These are phyloP conservation scores for Etheostoma nigrum DNA, from an alignment of 2,797 vertebrate genomes.

Conservation along the genomic window DNA sequence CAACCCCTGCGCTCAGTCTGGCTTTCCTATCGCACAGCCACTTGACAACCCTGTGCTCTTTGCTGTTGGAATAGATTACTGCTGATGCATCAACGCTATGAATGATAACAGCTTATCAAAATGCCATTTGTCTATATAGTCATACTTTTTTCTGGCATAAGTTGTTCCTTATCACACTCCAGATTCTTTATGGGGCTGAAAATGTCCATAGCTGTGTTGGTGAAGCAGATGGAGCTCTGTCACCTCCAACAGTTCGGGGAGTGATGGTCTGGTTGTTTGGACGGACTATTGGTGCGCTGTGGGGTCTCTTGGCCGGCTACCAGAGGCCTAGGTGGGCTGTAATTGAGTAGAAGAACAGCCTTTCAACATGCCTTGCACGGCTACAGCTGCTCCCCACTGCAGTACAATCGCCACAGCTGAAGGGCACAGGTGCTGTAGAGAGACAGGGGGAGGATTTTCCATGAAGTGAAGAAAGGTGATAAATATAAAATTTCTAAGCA, in stretches of 20 bases:
- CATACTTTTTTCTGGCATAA: conserved; percentile 52
- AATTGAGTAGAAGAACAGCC: conserved; percentile 71
- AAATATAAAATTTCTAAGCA: conserved; percentile 28
- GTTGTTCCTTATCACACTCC: conserved; percentile 46
- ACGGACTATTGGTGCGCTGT: conserved; percentile 49
- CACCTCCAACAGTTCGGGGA: conserved; percentile 48
- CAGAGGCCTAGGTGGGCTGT: conserved; percentile 73
- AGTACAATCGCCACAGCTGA: conserved; percentile 68
- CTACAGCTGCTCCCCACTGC: conserved; percentile 71
- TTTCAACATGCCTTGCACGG: conserved; percentile 66
- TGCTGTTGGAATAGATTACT: conserved; percentile 57
- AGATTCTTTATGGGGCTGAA: conserved; percentile 41
- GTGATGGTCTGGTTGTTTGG: conserved; percentile 34
- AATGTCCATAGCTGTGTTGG: conserved; percentile 30
- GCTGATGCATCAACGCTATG: conserved; percentile 59
- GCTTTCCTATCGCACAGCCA: conserved; percentile 31
- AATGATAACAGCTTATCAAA: conserved; percentile 71
- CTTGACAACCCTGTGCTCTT: conserved; percentile 20
- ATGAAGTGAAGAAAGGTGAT: conserved; percentile 18
- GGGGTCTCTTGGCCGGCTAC: conserved; percentile 67
- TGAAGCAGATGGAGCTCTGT: conserved; percentile 53
- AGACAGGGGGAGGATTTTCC: conserved; percentile 32
- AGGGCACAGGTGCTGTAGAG: conserved; percentile 75
- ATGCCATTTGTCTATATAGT: conserved; percentile 68
- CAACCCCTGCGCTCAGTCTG: conserved; percentile 16